Evolutionary conservation across 2,113 vertebrate genomes (phyloP), one percentile per base, ranked within the genome.

Genomic region (Proteles cristata): DNA sequence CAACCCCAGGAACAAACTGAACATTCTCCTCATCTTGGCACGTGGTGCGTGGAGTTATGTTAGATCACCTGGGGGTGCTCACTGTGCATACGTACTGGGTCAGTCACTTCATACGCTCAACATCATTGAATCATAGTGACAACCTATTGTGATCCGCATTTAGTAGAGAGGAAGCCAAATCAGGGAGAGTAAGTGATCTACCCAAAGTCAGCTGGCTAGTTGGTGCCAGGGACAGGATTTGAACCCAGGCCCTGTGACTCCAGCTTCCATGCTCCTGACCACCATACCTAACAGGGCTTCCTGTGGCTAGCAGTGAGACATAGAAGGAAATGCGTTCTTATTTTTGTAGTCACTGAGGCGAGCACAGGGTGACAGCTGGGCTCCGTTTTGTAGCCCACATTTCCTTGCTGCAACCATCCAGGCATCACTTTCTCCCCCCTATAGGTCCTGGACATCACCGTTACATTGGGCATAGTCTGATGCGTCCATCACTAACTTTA

Each of bases 81-180:
- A 3, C 71, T 63, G 1, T 1, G 1, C 17, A 2, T 10, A 8
- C n/a, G 16, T 26, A 26, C 58, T 23, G 45, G 58, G 53, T 68
- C 53, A 25, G 21, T 69, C 53, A 35, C 21, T 26, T 31, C 45
- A 58, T 3, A 2, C 7, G 11, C 31, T 48, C n/a, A 48, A 9
- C 3, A 0, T 28, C 76, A 7, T 0, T 82, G n/a, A 88, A 35
- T 45, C 50, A 17, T n/a, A 7, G 1, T 4, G 9, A 9, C 26
- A 53, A 50, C 15, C 7, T 39, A 7, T 3, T 33, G 23, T 9
- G 10, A 76, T 35, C 3, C 11, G n/a, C 61, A 12, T 69, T 68
- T 87, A 65, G 35, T 9, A 71, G 21, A 65, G 26, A 84, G 61
- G n/a, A 55, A 65, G 28, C 8, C 11, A 39, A 25, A 10, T 82